Evolutionary conservation across 2,797 vertebrate genomes (phyloP).

Genomic region (Oreochromis grahami): DNA sequence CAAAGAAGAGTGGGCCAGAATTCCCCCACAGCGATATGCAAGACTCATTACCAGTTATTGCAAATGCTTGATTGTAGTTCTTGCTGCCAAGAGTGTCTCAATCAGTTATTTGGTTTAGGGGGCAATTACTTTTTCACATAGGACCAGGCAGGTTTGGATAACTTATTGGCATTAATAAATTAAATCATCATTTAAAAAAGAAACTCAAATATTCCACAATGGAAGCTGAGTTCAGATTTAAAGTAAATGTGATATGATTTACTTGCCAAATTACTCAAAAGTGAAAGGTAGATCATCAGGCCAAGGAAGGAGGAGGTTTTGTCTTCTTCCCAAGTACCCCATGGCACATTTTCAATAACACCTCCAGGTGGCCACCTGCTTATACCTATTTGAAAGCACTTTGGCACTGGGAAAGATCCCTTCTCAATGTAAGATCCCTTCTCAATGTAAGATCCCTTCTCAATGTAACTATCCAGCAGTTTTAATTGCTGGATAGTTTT

Average conservation of each 20-base stretch:
- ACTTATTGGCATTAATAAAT: background rate
- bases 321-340: background rate
- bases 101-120: background rate
- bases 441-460: background rate
- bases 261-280: background rate
- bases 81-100: background rate
- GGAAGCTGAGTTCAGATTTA: background rate
- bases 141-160: background rate
- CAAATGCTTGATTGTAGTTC: background rate
- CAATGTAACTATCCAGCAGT: background rate
- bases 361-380: background rate
- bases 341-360: background rate
- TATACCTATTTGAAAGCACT: background rate
- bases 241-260: background rate
- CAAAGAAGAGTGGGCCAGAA: background rate
- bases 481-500: background rate
- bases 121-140: fast-evolving
- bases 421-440: background rate
- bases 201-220: background rate
- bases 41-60: background rate
- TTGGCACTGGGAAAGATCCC: background rate
- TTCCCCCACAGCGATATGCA: background rate
- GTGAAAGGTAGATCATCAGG: background rate
- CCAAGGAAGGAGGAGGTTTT: background rate
- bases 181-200: background rate